Conservation (phyloP, 35 echinoderm and acorn worm species). For the Apostichopus parvimensis region DNA sequence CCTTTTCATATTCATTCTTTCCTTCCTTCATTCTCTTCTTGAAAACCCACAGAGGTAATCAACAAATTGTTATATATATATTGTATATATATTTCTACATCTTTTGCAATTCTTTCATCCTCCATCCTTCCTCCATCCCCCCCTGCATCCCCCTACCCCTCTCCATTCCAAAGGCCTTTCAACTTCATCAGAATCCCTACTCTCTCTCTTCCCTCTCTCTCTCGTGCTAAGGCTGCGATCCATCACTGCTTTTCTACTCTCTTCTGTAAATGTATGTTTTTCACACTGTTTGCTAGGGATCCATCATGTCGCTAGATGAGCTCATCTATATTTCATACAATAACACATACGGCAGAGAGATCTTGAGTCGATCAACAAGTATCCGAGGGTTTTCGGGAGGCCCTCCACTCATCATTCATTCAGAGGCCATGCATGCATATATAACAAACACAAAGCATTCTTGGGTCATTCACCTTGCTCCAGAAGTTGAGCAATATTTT, state of each 20-base stretch:
- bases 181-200: not conserved
- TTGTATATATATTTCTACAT: too few relatives aligned
- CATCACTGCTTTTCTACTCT: not conserved
- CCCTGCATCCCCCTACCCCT: too few relatives aligned
- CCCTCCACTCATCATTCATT: constrained; percentile 22
- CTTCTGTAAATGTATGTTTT: constrained; percentile 29
- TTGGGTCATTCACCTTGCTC: constrained; percentile 31
- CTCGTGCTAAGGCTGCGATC: not conserved
- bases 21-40: too few relatives aligned
- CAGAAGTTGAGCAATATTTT: not conserved
- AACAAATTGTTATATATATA: too few relatives aligned
- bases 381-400: constrained; percentile 19
- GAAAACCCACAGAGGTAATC: too few relatives aligned
- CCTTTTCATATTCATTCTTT: too few relatives aligned
- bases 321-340: constrained; percentile 43
- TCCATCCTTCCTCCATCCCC: too few relatives aligned
- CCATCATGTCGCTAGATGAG: constrained; percentile 31
- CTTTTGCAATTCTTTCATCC: too few relatives aligned
- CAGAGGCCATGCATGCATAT: not conserved
- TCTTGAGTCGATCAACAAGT: constrained; percentile 46
- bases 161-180: too few relatives aligned
- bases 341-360: constrained; percentile 39
- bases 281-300: constrained; percentile 26
- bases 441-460: not conserved
- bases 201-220: not conserved